phyloP scores from a whole-genome alignment of 2,113 vertebrate species.

The Vanacampus margaritifer region DNA sequence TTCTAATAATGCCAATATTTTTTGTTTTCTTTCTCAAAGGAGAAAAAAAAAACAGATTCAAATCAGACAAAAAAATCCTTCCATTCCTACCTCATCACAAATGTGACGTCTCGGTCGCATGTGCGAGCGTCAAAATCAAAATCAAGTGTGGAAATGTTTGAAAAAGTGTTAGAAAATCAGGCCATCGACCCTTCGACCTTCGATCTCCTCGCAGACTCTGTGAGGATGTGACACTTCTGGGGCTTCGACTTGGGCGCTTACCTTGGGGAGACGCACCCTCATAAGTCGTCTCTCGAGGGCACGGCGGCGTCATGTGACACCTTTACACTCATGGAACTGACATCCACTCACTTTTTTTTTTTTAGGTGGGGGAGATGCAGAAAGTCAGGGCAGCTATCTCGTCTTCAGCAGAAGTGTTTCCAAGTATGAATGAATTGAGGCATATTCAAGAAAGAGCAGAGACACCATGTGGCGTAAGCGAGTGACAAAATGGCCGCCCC shows the following conservation, averaged over 20 bases:
- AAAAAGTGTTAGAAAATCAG: slow-evolving; percentile 17
- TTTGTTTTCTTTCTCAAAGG: too few relatives aligned
- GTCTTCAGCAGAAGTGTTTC: slow-evolving; percentile 14
- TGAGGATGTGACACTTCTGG: slow-evolving; percentile 50
- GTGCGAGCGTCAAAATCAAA: background rate
- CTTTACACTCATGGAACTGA: slow-evolving; percentile 30
- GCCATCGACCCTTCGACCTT: slow-evolving; percentile 34
- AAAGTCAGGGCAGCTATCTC: slow-evolving; percentile 21
- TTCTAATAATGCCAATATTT: too few relatives aligned
- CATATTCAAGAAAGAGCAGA: too few relatives aligned
- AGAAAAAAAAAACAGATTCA: too few relatives aligned
- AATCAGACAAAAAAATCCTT: too few relatives aligned
- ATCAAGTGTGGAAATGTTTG: too few relatives aligned
- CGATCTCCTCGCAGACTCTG: slow-evolving; percentile 16
- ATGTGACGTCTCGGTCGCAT: background rate
- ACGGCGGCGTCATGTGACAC: slow-evolving; percentile 34
- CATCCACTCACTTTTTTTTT: slow-evolving; percentile 11
- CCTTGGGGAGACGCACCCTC: slow-evolving; percentile 32
- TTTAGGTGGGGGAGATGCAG: slow-evolving; percentile 9
- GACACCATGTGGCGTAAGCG: too few relatives aligned
- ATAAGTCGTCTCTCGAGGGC: background rate
- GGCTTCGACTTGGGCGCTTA: slow-evolving; percentile 35
- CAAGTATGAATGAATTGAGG: slow-evolving; percentile 1
- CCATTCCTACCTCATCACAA: background rate
- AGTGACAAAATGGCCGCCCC: too few relatives aligned